Conservation (phyloP, 2,113 vertebrate species). For the Merops nubicus region DNA sequence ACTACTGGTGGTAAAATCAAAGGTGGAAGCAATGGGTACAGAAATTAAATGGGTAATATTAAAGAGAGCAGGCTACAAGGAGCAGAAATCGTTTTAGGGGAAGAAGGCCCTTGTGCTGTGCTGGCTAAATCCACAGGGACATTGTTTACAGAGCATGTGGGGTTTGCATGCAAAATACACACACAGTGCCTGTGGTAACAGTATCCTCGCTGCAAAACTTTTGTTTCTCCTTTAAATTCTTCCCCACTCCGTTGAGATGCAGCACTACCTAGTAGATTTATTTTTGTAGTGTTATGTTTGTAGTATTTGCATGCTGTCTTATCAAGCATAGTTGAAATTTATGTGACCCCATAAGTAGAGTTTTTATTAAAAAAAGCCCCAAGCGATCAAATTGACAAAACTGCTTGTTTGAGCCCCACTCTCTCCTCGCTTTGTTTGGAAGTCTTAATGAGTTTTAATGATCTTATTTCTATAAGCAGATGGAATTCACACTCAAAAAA, state of each 20-base stretch:
- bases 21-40: not conserved
- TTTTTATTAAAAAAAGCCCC: not conserved
- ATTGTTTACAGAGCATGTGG: not conserved
- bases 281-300: not conserved
- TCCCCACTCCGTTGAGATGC: not conserved
- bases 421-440: not conserved
- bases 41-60: not conserved
- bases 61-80: not conserved
- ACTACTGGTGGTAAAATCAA: not conserved
- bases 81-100: not conserved
- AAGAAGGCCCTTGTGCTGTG: not conserved
- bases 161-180: not conserved
- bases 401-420: not conserved
- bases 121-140: not conserved
- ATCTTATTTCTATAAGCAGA: not conserved
- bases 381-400: not conserved
- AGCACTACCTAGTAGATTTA: not conserved
- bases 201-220: not conserved
- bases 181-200: rapidly evolving
- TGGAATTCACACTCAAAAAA: not conserved
- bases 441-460: not conserved
- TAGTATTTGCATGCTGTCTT: not conserved
- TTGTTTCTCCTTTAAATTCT: not conserved
- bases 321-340: not conserved
- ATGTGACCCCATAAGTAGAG: not conserved